Evolutionary conservation across 2,888 invertebrate species (phyloP), one percentile per base, ranked within the genome.

Genomic region (Catocala nupta): DNA sequence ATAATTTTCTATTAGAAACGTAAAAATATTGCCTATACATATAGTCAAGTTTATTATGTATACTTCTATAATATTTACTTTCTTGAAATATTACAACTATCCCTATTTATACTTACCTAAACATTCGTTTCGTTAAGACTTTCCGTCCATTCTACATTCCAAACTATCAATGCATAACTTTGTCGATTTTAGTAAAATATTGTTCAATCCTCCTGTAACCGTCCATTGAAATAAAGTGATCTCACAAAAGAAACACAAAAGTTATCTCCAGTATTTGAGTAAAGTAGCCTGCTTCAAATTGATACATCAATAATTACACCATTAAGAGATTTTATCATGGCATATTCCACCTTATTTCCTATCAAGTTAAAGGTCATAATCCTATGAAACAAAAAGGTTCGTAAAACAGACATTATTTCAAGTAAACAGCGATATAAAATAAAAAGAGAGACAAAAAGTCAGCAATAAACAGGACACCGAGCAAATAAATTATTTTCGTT

Each of bases 401-500:
- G 34, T 44, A 13, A 25, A 45, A 65, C 45, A 54, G 44, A 63
- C 54, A 61, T 73, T 72, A 68, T 65, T 62, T 63, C 39, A 54
- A 68, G 59, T 61, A 73, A 68, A 59, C 53, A 68, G 65, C 44
- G 0, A 51, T 51, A 59, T 54, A 55, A 33, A 48, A 55, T 54
- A 55, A 36, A 48, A 55, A 34, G 44, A 48, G 50, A 70, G 43
- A 70, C 56, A 63, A 66, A 65, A 73, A 73, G 55, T 64, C 49
- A 36, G 70, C 48, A 70, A 76, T 73, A 76, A 73, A 73, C 74
- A 70, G 66, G 70, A 76, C 49, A 39, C 13, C 13, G 39, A 50
- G 53, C 61, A 62, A 66, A 76, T 73, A 73, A 76, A 76, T 73
- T 73, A 73, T 73, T 61, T 73, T 53, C 57, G 58, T 66, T 69